These are phyloP conservation scores for Cancer borealis DNA, from an alignment of 2,888 invertebrate species.

Conservation along the genomic window DNA sequence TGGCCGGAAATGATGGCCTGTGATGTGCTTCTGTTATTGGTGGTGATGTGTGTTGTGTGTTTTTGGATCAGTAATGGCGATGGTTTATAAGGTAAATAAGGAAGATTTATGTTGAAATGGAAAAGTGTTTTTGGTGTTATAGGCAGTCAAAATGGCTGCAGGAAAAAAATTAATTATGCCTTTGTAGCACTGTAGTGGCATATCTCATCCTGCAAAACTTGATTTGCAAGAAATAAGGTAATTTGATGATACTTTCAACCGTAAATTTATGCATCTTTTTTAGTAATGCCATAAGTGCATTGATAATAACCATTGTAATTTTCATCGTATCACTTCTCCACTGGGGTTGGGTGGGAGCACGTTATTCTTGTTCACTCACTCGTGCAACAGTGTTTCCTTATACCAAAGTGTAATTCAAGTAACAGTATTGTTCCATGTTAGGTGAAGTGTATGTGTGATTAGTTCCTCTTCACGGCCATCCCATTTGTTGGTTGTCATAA, in stretches of 20 bases:
- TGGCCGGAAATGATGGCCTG: not conserved
- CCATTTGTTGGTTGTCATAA: not conserved
- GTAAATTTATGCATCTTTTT: not conserved
- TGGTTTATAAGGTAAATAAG: not conserved
- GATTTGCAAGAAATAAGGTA: not conserved
- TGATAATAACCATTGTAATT: not conserved
- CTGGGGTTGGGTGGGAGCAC: not conserved
- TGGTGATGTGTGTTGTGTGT: not conserved
- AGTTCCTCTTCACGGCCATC: not conserved
- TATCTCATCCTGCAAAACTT: no score
- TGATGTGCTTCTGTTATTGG: not conserved
- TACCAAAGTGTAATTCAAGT: not conserved
- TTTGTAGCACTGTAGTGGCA: not conserved
- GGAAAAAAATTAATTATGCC: not conserved
- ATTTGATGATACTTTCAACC: not conserved
- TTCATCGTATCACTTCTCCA: not conserved
- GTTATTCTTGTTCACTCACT: not conserved
- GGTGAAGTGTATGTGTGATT: not conserved
- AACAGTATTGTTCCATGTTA: not conserved
- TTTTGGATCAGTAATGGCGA: not conserved
- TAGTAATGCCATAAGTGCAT: not conserved
- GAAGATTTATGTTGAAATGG: not conserved
- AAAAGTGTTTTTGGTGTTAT: not conserved
- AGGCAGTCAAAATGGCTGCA: not conserved
- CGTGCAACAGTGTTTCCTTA: not conserved